Base-by-base conservation (phyloP, 2,113 vertebrate genomes). In the Falco punctatus region DNA sequence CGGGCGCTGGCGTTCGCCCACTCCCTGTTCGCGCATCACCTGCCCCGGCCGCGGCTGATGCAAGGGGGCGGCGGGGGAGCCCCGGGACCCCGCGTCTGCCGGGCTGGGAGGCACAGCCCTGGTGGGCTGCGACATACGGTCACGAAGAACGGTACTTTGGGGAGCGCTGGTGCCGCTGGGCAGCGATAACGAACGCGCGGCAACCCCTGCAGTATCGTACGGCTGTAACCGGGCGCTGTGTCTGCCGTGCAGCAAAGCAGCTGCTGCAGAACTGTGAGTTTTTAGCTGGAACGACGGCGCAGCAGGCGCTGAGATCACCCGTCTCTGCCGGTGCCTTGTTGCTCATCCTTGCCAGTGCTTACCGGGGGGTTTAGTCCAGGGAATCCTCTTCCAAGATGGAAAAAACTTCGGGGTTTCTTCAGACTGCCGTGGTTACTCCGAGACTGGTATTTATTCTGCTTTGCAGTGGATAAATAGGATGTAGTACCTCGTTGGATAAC, bases 271-370 rank as follows among this genome's bases (percentile, higher is more conserved):
- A 11, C 61, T 1, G 11, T 9, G 65, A 66, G 69, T 15, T 92
- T 38, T 66, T 52, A 2, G 33, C 35, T 38, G 57, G 52, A 75
- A 40, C 30, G 66, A 67, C 28, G 48, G 40, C 48, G 1, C 52
- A 59, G 23, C 42, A 85, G 6, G 18, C 51, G 65, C 40, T 15
- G 7, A 52, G 67, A 55, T 27, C 26, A 4, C 13, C 0, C 6
- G 1, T 51, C 49, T 17, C 20, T n/a, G 0, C 38, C 3, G 2
- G 13, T 48, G 51, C 20, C 33, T 30, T 13, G 4, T 70, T 71
- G 24, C 14, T 81, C 1, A 6, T 66, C 55, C 35, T 69, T 72
- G 62, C 65, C 33, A 64, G 15, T 26, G 3, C 52, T 66, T 19
- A 19, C 3, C n/a, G 30, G 40, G 35, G 32, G 14, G 7, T 2